phyloP scores from a whole-genome alignment of 1,140 invertebrate species.

The Druon quercuslanigerum region DNA sequence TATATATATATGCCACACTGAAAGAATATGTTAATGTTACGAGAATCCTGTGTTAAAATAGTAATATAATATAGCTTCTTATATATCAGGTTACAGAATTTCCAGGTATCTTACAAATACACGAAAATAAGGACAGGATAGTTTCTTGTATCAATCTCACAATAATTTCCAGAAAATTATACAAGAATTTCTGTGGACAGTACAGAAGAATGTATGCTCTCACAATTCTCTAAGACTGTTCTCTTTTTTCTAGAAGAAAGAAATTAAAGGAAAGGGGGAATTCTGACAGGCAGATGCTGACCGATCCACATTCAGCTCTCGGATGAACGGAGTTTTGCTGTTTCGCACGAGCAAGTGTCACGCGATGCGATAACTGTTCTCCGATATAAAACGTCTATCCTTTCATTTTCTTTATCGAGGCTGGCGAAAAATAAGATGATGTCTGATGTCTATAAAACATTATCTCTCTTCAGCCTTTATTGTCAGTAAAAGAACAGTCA shows the following conservation, averaged over 20 bases:
- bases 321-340: constrained; percentile 27
- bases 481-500: too few species aligned
- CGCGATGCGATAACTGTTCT: constrained; percentile 44
- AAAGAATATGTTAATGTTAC: too few species aligned
- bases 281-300: constrained; percentile 40
- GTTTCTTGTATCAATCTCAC: too few species aligned
- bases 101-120: too few species aligned
- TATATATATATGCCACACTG: not conserved
- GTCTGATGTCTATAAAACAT: not conserved
- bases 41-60: too few species aligned
- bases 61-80: too few species aligned
- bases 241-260: not conserved
- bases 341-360: constrained; percentile 45
- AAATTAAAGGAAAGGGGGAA: constrained; percentile 21
- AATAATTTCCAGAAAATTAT: not conserved
- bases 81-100: too few species aligned
- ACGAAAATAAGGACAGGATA: too few species aligned
- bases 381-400: not conserved
- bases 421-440: not conserved
- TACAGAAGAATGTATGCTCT: too few species aligned
- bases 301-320: constrained; percentile 6
- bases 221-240: too few species aligned
- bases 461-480: too few species aligned
- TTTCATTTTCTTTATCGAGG: constrained; percentile 12
- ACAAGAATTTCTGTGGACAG: not conserved